Evolutionary conservation across 2,797 vertebrate genomes (phyloP), one percentile per base, ranked within the genome.

Genomic region (Hylomyscus alleni): DNA sequence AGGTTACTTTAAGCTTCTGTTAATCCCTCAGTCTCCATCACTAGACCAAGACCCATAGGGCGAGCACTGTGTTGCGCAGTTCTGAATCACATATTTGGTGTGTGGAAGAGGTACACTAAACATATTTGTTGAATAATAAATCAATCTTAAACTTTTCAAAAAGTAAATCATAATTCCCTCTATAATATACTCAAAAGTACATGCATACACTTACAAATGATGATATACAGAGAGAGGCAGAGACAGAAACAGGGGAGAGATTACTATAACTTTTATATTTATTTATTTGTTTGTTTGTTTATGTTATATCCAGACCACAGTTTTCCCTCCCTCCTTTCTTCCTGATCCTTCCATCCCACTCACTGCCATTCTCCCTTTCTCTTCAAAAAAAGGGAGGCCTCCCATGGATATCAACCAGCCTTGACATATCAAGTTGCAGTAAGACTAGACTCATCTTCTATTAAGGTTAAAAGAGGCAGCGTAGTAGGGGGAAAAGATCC

Each of bases 121-220:
- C 62, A 34, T 56, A 87, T 12, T 72, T 65, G 31, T 73, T 85
- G 20, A 76, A 85, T 95, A 69, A 87, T 81, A 31, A 93, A 83
- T 72, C 91, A 62, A 54, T 34, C 69, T 95, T 40, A 52, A n/a
- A 31, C 84, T 93, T 94, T 92, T 37, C n/a, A 44, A 29, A 12
- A 95, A 95, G 13, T 62, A 86, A 89, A 75, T 80, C 22, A 90
- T 72, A 90, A 76, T 54, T 94, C 47, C 20, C 24, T 14, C 31
- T 44, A 89, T 65, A 75, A 67, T 10, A 91, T 1, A 90, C n/a
- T 75, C 69, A 86, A 34, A 56, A n/a, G 9, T 26, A 34, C 26
- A 37, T 60, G 29, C 11, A 14, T 12, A 24, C 31, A 8, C 56
- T 56, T 56, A 24, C 29, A 83, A 13, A 37, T 44, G 4, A 44